A percentile compares a stretch with the other conserved stretches of the same genome.
These are phyloP conservation scores for Helostoma temminkii DNA, from an alignment of 2,797 vertebrate species.

Conservation along the genomic window DNA sequence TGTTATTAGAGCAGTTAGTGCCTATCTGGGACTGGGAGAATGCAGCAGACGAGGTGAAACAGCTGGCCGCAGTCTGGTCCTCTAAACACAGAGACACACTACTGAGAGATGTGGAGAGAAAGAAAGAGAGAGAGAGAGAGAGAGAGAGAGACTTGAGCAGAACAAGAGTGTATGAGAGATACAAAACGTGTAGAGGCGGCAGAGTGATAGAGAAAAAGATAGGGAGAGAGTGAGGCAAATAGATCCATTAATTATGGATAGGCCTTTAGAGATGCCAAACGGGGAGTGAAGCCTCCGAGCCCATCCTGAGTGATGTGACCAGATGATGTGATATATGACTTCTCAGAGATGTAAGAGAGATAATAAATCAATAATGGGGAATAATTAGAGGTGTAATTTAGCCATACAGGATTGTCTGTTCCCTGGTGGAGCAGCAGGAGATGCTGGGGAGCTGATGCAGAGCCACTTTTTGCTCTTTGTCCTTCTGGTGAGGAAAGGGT, in stretches of 20 bases:
- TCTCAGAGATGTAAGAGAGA: slow-evolving; percentile 75
- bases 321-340: slow-evolving; percentile 75
- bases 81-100: slow-evolving; percentile 56
- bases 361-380: slow-evolving; percentile 82
- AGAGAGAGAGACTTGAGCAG: slow-evolving; percentile 19
- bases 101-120: slow-evolving; percentile 19
- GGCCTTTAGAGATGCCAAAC: slow-evolving; percentile 81
- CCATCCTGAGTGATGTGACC: slow-evolving; percentile 79
- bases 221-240: slow-evolving; percentile 70
- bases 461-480: slow-evolving; percentile 60
- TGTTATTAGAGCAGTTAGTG: slow-evolving; percentile 77
- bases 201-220: slow-evolving; percentile 57
- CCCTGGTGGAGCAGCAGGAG: slow-evolving; percentile 29
- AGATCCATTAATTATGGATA: slow-evolving; percentile 84
- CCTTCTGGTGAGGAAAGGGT: slow-evolving; percentile 67
- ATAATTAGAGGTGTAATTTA: slow-evolving; percentile 84
- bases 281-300: slow-evolving; percentile 74
- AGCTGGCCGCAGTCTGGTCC: slow-evolving; percentile 77
- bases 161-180: slow-evolving; percentile 50
- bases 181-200: slow-evolving; percentile 36
- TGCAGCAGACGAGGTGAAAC: slow-evolving; percentile 69
- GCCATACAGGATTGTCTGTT: slow-evolving; percentile 49
- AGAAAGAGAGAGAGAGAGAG: neutral
- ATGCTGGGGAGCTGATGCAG: slow-evolving; percentile 45
- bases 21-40: slow-evolving; percentile 65